Conservation (phyloP, 2,113 vertebrate genomes). For the Zonotrichia leucophrys region DNA sequence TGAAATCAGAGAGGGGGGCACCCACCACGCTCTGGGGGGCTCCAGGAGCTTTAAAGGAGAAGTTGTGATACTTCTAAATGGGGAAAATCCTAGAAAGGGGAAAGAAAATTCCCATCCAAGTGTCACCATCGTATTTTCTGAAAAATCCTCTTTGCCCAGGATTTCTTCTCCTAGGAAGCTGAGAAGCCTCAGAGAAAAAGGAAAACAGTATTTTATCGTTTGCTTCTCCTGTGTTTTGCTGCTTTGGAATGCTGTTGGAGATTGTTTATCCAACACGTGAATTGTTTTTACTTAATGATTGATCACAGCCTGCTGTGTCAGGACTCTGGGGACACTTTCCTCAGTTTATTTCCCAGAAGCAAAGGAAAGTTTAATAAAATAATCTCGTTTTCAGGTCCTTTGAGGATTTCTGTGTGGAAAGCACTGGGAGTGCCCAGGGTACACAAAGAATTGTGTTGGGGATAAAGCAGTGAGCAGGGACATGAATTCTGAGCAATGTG, state of each 20-base stretch:
- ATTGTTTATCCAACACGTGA: too few relatives aligned
- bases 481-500: background rate
- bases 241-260: too few relatives aligned
- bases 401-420: background rate
- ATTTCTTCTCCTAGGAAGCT: too few relatives aligned
- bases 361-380: background rate
- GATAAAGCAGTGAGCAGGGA: background rate
- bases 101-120: background rate
- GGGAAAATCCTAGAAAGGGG: background rate
- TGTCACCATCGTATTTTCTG: too few relatives aligned
- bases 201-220: too few relatives aligned
- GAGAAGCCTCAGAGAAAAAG: too few relatives aligned
- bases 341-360: background rate
- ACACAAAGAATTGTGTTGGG: accelerated
- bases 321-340: background rate
- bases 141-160: too few relatives aligned
- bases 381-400: background rate
- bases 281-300: too few relatives aligned
- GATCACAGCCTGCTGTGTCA: too few relatives aligned
- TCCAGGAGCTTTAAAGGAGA: background rate
- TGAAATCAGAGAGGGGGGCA: background rate
- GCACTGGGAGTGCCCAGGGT: background rate
- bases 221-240: too few relatives aligned
- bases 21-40: background rate
- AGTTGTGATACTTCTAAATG: background rate